A percentile compares a stretch with the other conserved stretches of the same genome.
phyloP scores from a whole-genome alignment of 2,797 vertebrate genomes.

The Pelobates cultripes region DNA sequence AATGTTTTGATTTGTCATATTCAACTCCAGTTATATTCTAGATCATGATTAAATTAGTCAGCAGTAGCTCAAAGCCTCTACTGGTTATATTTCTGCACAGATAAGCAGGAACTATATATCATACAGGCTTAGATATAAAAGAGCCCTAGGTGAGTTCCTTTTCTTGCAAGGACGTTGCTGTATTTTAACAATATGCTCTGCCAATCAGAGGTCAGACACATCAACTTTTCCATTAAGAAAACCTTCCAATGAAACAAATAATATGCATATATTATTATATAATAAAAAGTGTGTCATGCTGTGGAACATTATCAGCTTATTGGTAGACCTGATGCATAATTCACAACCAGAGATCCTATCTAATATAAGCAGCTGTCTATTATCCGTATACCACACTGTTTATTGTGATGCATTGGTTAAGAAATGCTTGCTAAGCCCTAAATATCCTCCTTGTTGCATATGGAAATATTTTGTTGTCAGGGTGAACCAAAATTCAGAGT shows the following conservation, averaged over 20 bases:
- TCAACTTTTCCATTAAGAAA: conserved; percentile 58
- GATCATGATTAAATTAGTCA: conserved; percentile 68
- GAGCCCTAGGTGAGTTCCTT: conserved; percentile 63
- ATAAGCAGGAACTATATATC: conserved; percentile 65
- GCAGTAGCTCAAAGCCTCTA: conserved; percentile 70
- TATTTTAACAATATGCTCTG: conserved; percentile 70
- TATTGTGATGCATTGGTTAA: no score
- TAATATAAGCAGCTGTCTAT: no score
- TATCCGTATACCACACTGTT: no score
- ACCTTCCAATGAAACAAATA: neutral
- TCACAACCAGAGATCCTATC: no score
- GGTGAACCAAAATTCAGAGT: no score
- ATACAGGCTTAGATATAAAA: conserved; percentile 55
- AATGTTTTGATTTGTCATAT: conserved; percentile 54
- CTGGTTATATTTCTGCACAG: conserved; percentile 69
- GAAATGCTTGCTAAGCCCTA: no score
- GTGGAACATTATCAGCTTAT: no score
- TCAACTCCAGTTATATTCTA: conserved; percentile 61
- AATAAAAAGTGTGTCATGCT: no score
- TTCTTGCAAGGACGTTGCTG: conserved; percentile 59
- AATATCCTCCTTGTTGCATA: no score
- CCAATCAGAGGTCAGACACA: conserved; percentile 62
- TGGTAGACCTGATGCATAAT: no score
- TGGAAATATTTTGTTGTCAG: no score
- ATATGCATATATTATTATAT: no score